Percentiles rank a stretch among this genome's conserved stretches.
phyloP scores from a whole-genome alignment of 2,888 invertebrate species.

The Hypsopygia costalis region DNA sequence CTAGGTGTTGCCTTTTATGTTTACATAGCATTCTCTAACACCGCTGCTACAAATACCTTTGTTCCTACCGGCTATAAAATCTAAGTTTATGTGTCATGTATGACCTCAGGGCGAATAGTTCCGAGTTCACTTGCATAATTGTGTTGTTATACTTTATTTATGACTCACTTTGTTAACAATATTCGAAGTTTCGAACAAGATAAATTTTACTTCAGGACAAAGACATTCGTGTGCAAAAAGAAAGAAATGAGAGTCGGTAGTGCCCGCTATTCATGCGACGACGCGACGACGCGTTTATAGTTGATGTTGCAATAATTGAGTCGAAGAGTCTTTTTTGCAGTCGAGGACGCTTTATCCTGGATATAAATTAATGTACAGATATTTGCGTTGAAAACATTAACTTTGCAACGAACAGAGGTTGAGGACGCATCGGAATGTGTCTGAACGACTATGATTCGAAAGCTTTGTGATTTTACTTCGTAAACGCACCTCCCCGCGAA shows the following conservation, averaged over 20 bases:
- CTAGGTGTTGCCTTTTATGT: constrained; percentile 18
- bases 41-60: constrained; percentile 32
- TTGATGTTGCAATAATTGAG: too few species aligned
- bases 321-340: constrained; percentile 30
- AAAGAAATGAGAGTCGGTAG: too few species aligned
- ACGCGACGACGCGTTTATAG: too few species aligned
- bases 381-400: constrained; percentile 36
- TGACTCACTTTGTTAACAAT: constrained; percentile 30
- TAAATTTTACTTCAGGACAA: too few species aligned
- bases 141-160: constrained; percentile 31
- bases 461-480: constrained; percentile 33
- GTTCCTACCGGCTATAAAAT: constrained; percentile 40
- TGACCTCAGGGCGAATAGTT: constrained; percentile 48
- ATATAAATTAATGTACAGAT: constrained; percentile 29
- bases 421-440: constrained; percentile 30
- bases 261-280: too few species aligned
- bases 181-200: too few species aligned
- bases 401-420: constrained; percentile 28
- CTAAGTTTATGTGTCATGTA: constrained; percentile 46
- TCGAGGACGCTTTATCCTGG: constrained; percentile 23
- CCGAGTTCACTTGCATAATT: constrained; percentile 38
- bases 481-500: constrained; percentile 34
- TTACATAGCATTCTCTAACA: constrained; percentile 30
- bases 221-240: too few species aligned
- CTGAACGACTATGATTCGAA: constrained; percentile 34